phyloP scores from a whole-genome alignment of 2,113 vertebrate species.

The Poeciliopsis retropinna region DNA sequence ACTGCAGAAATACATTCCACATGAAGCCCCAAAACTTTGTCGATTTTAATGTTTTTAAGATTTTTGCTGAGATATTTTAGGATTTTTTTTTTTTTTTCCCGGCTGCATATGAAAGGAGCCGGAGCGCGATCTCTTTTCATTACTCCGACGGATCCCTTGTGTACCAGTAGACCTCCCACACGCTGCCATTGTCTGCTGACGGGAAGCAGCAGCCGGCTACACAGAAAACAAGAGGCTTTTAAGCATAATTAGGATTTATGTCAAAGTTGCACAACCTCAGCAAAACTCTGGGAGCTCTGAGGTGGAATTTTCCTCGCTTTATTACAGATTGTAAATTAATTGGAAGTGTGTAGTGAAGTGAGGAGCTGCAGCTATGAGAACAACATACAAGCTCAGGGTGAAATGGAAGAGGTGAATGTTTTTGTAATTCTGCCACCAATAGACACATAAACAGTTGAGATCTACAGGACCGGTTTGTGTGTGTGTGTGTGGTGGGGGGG shows the following conservation, averaged over 20 bases:
- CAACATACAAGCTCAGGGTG: constrained; percentile 45
- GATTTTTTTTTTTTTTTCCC: constrained; percentile 6
- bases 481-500: background rate
- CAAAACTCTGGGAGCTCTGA: constrained; percentile 57
- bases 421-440: constrained; percentile 19
- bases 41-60: too few species aligned
- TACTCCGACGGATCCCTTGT: constrained; percentile 38
- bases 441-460: constrained; percentile 21
- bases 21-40: background rate
- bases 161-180: constrained; percentile 61
- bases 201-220: constrained; percentile 55
- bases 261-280: constrained; percentile 57
- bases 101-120: constrained; percentile 26
- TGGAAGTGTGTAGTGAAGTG: constrained; percentile 41
- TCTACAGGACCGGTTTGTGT: constrained; percentile 15
- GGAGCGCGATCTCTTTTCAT: constrained; percentile 50
- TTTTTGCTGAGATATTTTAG: constrained; percentile 17
- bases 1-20: background rate
- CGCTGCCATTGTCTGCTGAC: constrained; percentile 63
- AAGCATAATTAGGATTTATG: constrained; percentile 69
- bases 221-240: constrained; percentile 61
- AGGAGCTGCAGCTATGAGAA: constrained; percentile 43
- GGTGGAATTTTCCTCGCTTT: constrained; percentile 61
- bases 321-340: constrained; percentile 69
- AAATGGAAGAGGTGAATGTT: constrained; percentile 29